Evolutionary conservation across 2,113 vertebrate species (phyloP).

Genomic region (Toxotes chatareus): DNA sequence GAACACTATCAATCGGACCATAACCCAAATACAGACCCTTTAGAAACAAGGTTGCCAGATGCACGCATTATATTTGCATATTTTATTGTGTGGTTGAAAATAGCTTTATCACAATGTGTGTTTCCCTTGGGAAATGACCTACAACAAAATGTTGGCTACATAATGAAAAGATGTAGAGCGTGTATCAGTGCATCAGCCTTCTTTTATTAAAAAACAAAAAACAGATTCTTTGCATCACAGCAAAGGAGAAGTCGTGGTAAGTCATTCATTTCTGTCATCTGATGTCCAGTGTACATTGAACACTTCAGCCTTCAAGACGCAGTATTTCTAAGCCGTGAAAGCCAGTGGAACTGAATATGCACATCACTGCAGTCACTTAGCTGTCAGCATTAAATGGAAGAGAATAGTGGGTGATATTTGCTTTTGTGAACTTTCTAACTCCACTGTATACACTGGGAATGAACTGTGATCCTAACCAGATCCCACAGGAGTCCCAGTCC

Average conservation of each 20-base stretch:
- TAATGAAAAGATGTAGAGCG: neutral
- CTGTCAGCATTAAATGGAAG: conserved; percentile 62
- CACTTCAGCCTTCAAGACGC: conserved; percentile 4
- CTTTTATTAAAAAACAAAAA: neutral
- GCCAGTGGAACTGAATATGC: conserved; percentile 40
- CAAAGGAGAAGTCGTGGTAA: neutral
- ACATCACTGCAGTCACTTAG: conserved; percentile 62
- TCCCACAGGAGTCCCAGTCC: conserved; percentile 78
- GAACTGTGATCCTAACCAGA: conserved; percentile 80
- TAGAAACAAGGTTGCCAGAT: conserved; percentile 18
- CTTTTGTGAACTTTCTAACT: conserved; percentile 76
- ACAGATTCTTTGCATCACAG: neutral
- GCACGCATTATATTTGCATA: conserved; percentile 17
- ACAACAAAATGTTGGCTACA: conserved; percentile 27
- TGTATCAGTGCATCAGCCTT: neutral
- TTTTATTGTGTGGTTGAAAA: conserved; percentile 26
- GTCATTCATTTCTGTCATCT: conserved; percentile 15
- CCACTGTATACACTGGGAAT: conserved; percentile 70
- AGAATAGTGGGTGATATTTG: conserved; percentile 70
- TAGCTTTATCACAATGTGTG: neutral
- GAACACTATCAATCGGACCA: conserved; percentile 22
- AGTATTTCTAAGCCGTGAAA: conserved; percentile 7
- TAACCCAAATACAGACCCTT: conserved; percentile 15
- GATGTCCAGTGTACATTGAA: neutral
- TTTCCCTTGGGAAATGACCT: conserved; percentile 25